Base-by-base conservation (phyloP, 1,140 invertebrate genomes). In the Pissodes strobi region DNA sequence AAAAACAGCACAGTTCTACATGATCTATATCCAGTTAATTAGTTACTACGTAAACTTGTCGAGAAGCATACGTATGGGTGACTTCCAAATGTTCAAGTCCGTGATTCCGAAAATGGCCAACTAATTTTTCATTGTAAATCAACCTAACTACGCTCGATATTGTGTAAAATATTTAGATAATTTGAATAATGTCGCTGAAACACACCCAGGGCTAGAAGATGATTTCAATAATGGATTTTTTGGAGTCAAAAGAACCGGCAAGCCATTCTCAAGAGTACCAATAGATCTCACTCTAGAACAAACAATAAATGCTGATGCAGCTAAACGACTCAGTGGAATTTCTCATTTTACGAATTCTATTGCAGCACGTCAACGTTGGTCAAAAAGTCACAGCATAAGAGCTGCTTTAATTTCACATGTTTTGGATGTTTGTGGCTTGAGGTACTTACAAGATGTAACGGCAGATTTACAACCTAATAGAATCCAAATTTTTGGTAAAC, bases 331-430 rank as follows among this genome's bases (percentile, higher is more conserved):
- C 4, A 27, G 25, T 27, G 9, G 25, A 3, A 27, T 27, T 9
- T 27, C 9, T 27, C 53, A 73, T 51, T 62, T 73, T 38, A 73
- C 70, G 2, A 65, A 69, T 57, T 69, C 65, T 10, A 67, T 67
- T 25, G 45, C 65, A 13, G 64, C 65, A 51, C 65, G 65, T 37
- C 68, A 69, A 64, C 64, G 55, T 2, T 67, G 65, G 65, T 10
- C 49, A 10, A 58, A 52, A 60, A 69, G 59, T 38, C 68, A 69
- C 53, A 52, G 30, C 13, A 59, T 67, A n/a, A 59, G 53, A 57
- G 27, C 68, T 18, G 22, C 37, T 2, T 30, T 67, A 21, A 69
- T 63, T 9, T 58, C 64, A 12, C 55, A 67, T 53, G 59, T 69
- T 5, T 55, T 59, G 1, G 41, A 63, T 46, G 15, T 41, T 43